phyloP scores from a whole-genome alignment of 2,797 vertebrate genomes.

The Tiaroga cobitis region DNA sequence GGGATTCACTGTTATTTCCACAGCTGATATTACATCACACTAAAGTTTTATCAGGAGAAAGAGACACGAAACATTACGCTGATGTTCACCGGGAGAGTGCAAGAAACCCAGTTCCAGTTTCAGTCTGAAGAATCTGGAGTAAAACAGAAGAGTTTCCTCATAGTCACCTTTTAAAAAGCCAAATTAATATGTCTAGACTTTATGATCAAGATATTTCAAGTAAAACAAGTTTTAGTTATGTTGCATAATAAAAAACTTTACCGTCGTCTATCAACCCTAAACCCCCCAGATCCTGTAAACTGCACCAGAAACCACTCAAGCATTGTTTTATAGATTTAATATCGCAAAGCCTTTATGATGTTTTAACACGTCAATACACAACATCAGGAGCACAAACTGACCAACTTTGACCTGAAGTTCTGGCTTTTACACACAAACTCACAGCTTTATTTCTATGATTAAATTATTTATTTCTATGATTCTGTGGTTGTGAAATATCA shows the following conservation, averaged over 20 bases:
- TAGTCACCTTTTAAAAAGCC: background rate
- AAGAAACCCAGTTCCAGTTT: background rate
- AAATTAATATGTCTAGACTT: background rate
- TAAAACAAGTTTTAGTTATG: background rate
- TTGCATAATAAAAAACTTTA: background rate
- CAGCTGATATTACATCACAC: slow-evolving; percentile 25
- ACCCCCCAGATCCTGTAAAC: background rate
- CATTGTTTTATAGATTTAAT: background rate
- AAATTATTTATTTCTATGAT: background rate
- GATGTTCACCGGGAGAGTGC: background rate
- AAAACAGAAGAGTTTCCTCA: background rate
- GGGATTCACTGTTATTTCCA: slow-evolving; percentile 1
- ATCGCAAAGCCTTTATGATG: background rate
- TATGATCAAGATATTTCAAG: background rate
- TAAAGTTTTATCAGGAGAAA: slow-evolving; percentile 2
- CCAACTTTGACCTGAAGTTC: background rate
- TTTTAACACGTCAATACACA: background rate
- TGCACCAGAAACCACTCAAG: no score
- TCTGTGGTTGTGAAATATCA: background rate
- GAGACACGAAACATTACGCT: slow-evolving; percentile 7
- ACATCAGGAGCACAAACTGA: background rate
- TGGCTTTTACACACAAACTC: background rate
- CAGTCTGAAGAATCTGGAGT: background rate
- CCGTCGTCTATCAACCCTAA: background rate
- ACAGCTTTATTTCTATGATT: background rate